Evolutionary conservation across 2,888 invertebrate species (phyloP).

Genomic region (Dasysyrphus albostriatus): DNA sequence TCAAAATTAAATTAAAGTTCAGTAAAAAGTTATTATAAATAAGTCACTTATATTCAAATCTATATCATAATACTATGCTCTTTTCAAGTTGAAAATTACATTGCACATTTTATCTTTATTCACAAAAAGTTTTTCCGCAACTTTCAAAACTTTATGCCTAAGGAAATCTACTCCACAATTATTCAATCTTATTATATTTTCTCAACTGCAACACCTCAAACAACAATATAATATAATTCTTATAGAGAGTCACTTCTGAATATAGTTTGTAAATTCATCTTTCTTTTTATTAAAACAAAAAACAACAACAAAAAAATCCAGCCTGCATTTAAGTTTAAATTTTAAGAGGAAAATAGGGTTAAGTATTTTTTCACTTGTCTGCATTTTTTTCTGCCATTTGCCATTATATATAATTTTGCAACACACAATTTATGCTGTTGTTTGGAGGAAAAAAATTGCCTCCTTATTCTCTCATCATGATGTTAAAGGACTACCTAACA

Average conservation of each 20-base stretch:
- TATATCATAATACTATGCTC: too few relatives aligned
- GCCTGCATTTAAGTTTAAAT: neutral
- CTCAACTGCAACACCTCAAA: conserved; percentile 11
- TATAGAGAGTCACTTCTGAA: neutral
- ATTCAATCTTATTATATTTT: neutral
- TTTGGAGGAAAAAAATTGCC: neutral
- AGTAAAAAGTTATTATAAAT: neutral
- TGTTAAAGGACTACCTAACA: neutral
- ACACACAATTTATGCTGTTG: conserved; percentile 11
- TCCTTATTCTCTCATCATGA: neutral
- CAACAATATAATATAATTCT: neutral
- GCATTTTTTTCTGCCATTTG: neutral
- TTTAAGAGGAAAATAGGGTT: conserved; percentile 45
- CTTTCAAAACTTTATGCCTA: neutral
- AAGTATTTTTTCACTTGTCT: conserved; percentile 26
- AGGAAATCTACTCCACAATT: neutral
- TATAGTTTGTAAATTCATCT: neutral
- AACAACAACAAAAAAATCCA: neutral
- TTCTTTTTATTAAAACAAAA: neutral
- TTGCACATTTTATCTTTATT: neutral
- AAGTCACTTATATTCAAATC: neutral
- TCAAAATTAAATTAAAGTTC: neutral
- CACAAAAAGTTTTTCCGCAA: neutral
- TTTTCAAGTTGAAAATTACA: neutral
- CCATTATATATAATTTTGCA: conserved; percentile 21